phyloP scores from a whole-genome alignment of 2,888 invertebrate species.

The Macrosoma leucophasiata region DNA sequence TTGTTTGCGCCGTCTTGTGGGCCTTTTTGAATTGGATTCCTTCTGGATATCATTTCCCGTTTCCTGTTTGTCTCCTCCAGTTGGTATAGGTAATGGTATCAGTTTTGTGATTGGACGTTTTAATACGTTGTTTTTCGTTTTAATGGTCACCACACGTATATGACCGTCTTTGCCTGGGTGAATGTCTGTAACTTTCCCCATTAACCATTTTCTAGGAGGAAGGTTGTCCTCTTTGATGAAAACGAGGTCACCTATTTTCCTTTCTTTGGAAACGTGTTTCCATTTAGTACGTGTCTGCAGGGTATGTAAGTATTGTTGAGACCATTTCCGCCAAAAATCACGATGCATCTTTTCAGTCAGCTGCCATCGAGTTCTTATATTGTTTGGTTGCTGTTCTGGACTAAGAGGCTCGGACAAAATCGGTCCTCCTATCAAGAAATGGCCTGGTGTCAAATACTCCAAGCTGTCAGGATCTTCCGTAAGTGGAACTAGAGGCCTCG shows the following conservation, averaged over 20 bases:
- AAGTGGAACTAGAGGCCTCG: slow-evolving; percentile 14
- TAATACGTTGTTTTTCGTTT: slow-evolving; percentile 4
- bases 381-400: background rate
- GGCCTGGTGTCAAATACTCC: slow-evolving; percentile 15
- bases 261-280: background rate
- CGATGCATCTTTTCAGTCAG: slow-evolving; percentile 12
- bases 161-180: slow-evolving; percentile 12
- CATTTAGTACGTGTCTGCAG: slow-evolving; percentile 13
- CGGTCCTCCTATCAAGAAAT: slow-evolving; percentile 18
- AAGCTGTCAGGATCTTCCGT: slow-evolving; percentile 32
- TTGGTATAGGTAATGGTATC: too few species aligned
- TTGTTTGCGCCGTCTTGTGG: too few species aligned
- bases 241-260: slow-evolving; percentile 6
- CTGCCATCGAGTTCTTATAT: slow-evolving; percentile 7
- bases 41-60: too few species aligned
- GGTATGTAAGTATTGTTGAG: slow-evolving; percentile 7
- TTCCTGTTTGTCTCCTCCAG: too few species aligned
- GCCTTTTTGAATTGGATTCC: too few species aligned
- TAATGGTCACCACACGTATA: slow-evolving; percentile 9
- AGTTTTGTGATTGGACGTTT: slow-evolving; percentile 4
- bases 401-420: slow-evolving; percentile 10
- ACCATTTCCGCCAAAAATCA: slow-evolving; percentile 15
- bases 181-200: slow-evolving; percentile 7
- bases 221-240: slow-evolving; percentile 8
- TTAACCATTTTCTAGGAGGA: slow-evolving; percentile 10